Evolutionary conservation across 2,888 invertebrate genomes (phyloP).

Genomic region (Acronicta aceris): DNA sequence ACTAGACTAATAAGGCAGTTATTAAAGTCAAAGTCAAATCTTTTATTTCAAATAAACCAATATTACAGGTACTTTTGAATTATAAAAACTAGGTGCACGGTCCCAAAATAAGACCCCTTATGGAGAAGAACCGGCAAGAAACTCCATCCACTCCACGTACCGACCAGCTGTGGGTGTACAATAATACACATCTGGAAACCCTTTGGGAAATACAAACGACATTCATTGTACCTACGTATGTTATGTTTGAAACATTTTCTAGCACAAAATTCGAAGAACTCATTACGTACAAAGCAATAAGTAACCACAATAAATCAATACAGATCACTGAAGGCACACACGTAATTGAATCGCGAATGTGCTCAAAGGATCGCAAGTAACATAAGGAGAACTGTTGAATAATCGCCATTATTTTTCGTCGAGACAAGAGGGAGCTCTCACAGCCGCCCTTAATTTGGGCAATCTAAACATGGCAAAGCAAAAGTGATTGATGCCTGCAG

Average conservation of each 20-base stretch:
- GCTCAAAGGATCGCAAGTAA: conserved; percentile 43
- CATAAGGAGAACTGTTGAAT: conserved; percentile 72
- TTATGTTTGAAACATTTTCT: background rate
- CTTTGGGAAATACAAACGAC: no score
- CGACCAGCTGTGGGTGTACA: no score
- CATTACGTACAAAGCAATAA: conserved; percentile 5
- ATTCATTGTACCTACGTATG: no score
- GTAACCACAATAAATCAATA: conserved; percentile 20
- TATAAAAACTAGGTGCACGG: no score
- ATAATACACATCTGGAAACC: no score
- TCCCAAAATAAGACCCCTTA: no score
- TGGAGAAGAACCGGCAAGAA: no score
- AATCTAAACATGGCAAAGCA: conserved; percentile 79
- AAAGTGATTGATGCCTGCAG: conserved; percentile 74
- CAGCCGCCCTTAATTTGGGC: conserved; percentile 78
- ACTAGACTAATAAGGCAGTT: no score
- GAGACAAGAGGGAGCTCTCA: conserved; percentile 66
- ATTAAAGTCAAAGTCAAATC: no score
- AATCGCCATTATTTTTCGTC: conserved; percentile 80
- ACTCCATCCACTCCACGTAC: no score
- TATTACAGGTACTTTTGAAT: no score
- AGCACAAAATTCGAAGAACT: background rate
- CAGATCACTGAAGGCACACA: conserved; percentile 19
- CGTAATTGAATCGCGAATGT: conserved; percentile 45
- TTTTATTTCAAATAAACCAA: no score